phyloP scores from a whole-genome alignment of 2,113 vertebrate genomes.

The Raja brachyura region DNA sequence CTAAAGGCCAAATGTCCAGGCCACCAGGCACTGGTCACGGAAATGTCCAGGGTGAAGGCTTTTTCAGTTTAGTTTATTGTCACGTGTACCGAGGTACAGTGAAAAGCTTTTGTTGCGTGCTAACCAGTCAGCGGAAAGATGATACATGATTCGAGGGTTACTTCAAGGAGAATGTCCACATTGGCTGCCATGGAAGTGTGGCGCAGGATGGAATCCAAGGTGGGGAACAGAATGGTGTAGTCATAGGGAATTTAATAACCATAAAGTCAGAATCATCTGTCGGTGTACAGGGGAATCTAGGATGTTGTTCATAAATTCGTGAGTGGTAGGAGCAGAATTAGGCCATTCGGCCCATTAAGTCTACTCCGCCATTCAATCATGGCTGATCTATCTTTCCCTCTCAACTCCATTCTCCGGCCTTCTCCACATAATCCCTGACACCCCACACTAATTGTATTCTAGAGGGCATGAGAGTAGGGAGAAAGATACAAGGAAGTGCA shows the following conservation, averaged over 20 bases:
- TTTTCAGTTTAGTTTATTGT: no score
- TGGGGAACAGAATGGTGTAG: not conserved
- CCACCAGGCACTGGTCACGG: not conserved
- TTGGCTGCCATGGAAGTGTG: not conserved
- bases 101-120: no score
- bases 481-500: not conserved
- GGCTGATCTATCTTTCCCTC: no score
- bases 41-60: not conserved
- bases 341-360: no score
- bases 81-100: no score
- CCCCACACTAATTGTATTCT: not conserved
- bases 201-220: not conserved
- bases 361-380: no score
- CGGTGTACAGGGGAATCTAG: not conserved
- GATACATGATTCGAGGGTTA: no score
- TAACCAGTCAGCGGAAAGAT: no score
- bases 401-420: no score
- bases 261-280: not conserved
- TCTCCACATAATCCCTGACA: no score
- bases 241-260: not conserved
- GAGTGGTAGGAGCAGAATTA: no score
- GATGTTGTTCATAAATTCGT: not conserved
- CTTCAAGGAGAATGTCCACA: not conserved
- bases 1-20: no score
- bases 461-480: not conserved